A percentile compares a stretch with the other conserved stretches of the same genome.
Evolutionary conservation across 2,113 vertebrate genomes (phyloP).

Genomic region (Verasper variegatus): DNA sequence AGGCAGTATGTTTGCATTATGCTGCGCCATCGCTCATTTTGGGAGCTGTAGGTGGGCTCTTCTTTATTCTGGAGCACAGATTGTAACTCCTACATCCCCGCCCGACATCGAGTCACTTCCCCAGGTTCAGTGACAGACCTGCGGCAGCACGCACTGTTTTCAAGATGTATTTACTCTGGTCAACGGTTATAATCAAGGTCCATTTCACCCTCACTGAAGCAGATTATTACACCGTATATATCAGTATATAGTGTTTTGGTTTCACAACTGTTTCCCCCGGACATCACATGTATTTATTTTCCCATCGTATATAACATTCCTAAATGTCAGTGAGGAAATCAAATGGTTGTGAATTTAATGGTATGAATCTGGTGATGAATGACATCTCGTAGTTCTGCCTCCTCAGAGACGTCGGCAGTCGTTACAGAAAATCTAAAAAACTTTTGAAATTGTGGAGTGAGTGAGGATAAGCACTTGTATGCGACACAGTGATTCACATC

Average conservation of each 20-base stretch:
- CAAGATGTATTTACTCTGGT: conserved; percentile 48
- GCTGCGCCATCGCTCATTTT: conserved; percentile 66
- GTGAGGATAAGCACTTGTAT: background rate
- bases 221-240: conserved; percentile 41
- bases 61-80: conserved; percentile 11
- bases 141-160: conserved; percentile 21
- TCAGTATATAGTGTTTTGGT: conserved; percentile 36
- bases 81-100: conserved; percentile 9
- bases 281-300: conserved; percentile 34
- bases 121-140: conserved; percentile 19
- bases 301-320: conserved; percentile 32
- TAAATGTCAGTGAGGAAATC: conserved; percentile 46
- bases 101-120: conserved; percentile 21
- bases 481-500: conserved; percentile 13
- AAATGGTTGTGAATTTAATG: conserved; percentile 32
- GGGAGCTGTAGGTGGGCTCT: conserved; percentile 54
- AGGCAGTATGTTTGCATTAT: conserved; percentile 52
- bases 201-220: conserved; percentile 53
- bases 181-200: conserved; percentile 19
- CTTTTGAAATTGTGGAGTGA: conserved; percentile 4
- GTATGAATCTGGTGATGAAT: conserved; percentile 34
- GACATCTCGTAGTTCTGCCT: background rate
- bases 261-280: conserved; percentile 23
- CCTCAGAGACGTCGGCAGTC: background rate
- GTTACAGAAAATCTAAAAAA: conserved; percentile 7